phyloP scores from a whole-genome alignment of 2,797 vertebrate species.

The Carapus acus region DNA sequence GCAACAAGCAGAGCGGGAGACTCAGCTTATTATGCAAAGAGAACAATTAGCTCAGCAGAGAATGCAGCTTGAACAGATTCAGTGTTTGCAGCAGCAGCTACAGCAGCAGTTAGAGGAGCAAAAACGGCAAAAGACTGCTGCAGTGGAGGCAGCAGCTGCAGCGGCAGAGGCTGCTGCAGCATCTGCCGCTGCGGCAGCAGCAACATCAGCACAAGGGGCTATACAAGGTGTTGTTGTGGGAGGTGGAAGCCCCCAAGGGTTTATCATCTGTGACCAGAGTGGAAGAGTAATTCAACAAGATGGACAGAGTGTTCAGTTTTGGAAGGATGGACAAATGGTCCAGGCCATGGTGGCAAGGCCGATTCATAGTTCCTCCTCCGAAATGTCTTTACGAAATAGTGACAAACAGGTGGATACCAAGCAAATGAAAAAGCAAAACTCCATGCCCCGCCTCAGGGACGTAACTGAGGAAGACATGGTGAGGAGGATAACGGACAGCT shows the following conservation, averaged over 20 bases:
- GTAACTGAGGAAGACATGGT: conserved; percentile 80
- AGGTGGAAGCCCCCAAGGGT: conserved; percentile 70
- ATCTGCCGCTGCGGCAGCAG: conserved; percentile 79
- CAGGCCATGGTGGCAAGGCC: conserved; percentile 80
- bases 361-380: conserved; percentile 90
- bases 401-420: conserved; percentile 83
- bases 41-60: conserved; percentile 97
- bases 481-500: conserved; percentile 88
- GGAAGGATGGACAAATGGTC: conserved; percentile 81
- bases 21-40: conserved; percentile 91
- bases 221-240: conserved; percentile 82
- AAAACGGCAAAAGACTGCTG: conserved; percentile 88
- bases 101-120: conserved; percentile 97
- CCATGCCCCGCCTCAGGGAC: conserved; percentile 92
- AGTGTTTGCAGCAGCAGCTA: conserved; percentile 96
- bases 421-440: conserved; percentile 92
- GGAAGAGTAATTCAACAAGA: conserved; percentile 83
- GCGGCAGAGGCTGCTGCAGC: conserved; percentile 81
- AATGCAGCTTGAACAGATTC: conserved; percentile 96
- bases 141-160: conserved; percentile 78
- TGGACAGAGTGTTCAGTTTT: conserved; percentile 86
- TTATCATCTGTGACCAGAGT: conserved; percentile 79
- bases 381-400: conserved; percentile 88
- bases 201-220: conserved; percentile 84
- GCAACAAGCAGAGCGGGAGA: conserved; percentile 94